These are phyloP conservation scores for Caloenas nicobarica DNA, from an alignment of 2,113 vertebrate genomes.

Conservation along the genomic window DNA sequence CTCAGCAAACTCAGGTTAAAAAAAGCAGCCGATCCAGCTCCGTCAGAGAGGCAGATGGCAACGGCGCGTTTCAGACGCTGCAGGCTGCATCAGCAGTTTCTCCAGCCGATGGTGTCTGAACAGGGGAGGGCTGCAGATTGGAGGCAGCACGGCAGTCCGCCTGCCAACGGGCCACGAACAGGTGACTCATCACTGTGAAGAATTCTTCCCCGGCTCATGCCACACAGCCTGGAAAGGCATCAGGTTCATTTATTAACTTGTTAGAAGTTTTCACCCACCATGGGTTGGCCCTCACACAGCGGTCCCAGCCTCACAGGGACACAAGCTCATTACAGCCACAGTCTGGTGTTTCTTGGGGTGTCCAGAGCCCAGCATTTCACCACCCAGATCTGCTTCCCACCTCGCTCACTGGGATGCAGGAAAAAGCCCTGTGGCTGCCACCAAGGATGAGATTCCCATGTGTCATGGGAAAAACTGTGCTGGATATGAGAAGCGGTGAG, in stretches of 20 bases:
- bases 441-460: not conserved
- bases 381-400: not conserved
- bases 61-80: slow-evolving; percentile 25
- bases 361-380: not conserved
- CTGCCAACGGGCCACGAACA: slow-evolving; percentile 22
- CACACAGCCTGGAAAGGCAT: not conserved
- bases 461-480: not conserved
- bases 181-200: not conserved
- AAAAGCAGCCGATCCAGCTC: slow-evolving; percentile 51
- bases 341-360: not conserved
- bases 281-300: not conserved
- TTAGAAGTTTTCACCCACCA: not conserved
- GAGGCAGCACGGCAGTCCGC: not conserved
- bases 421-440: not conserved
- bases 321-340: fast-evolving
- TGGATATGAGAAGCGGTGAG: not conserved
- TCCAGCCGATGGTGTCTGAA: slow-evolving; percentile 51
- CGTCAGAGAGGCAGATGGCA: slow-evolving; percentile 67
- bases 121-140: slow-evolving; percentile 16
- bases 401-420: not conserved
- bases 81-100: slow-evolving; percentile 69
- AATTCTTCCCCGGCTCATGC: not conserved
- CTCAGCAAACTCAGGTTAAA: slow-evolving; percentile 67
- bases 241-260: not conserved
- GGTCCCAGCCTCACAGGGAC: not conserved